Evolutionary conservation across 2,888 invertebrate species (phyloP), one percentile per base, ranked within the genome.

Genomic region (Pomacea canaliculata): DNA sequence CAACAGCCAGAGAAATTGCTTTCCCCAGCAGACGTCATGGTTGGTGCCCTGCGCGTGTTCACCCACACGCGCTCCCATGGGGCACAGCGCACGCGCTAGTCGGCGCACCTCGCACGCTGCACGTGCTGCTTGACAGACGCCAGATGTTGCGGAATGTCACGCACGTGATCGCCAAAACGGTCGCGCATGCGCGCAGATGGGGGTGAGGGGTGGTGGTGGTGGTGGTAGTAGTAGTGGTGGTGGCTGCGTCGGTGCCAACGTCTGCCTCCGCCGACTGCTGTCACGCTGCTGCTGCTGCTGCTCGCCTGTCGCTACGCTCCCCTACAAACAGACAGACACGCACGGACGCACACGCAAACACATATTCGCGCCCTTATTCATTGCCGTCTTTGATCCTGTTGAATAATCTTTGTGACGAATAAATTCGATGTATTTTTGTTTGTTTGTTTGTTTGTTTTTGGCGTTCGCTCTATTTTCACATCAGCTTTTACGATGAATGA

Each of bases 61-160:
- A 16, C 51, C 16, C 12, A 8, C 51, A 56, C 16, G 37, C 37
- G 51, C 12, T 56, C 51, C 10, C 51, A 56, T 13, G 51, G 51
- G 51, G 51, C 10, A 10, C 60, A 48, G 48, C 62, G 59, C 23
- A 27, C 68, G 74, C 69, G 66, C 62, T 48, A 56, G 74, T 69
- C 60, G 69, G 69, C 69, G 69, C 62, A 69, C 69, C 48, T 62
- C 27, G 74, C 74, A 56, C 62, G 69, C 46, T 74, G 68, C 74
- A 69, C 69, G 69, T 74, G 74, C 69, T 19, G 74, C 49, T 12
- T 74, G 74, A 74, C 68, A n/a, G 62, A 60, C 67, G 74, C 74
- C 74, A 74, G 69, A 74, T 74, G 74, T 62, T 67, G 69, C 56
- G 46, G 69, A 69, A 68, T 74, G 74, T 60, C 74, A 69, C 37